Evolutionary conservation across 2,113 vertebrate genomes (phyloP).

Genomic region (Ptilonorhynchus violaceus): DNA sequence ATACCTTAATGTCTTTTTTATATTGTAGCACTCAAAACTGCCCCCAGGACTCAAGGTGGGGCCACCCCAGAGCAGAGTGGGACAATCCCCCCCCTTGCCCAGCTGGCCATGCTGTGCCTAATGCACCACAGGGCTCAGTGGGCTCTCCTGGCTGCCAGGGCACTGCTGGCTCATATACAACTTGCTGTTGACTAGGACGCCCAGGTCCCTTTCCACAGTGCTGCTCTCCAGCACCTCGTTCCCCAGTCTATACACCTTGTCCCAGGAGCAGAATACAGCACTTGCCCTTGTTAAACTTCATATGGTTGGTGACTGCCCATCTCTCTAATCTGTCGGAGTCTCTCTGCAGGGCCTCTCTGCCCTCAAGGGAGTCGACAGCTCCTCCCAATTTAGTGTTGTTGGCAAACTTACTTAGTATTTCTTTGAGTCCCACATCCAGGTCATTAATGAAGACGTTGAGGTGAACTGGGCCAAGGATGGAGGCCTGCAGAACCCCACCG

Average conservation of each 20-base stretch:
- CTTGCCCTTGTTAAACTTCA: neutral
- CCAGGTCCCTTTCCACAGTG: neutral
- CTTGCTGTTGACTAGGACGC: neutral
- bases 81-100: too few relatives aligned
- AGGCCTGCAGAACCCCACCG: neutral
- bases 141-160: neutral
- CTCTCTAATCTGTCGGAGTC: fast-evolving
- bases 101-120: fast-evolving
- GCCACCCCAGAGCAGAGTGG: fast-evolving
- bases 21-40: fast-evolving
- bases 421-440: too few relatives aligned
- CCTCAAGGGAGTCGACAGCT: neutral
- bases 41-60: fast-evolving
- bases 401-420: neutral
- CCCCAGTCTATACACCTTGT: fast-evolving
- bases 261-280: neutral
- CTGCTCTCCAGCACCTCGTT: neutral
- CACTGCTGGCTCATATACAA: neutral
- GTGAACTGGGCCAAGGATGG: neutral
- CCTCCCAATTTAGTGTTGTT: too few relatives aligned
- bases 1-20: neutral
- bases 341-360: neutral
- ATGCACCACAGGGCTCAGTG: fast-evolving
- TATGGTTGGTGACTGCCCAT: neutral
- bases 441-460: neutral